Conservation (phyloP, 2,797 vertebrate species). For the Pseudopleuronectes americanus region DNA sequence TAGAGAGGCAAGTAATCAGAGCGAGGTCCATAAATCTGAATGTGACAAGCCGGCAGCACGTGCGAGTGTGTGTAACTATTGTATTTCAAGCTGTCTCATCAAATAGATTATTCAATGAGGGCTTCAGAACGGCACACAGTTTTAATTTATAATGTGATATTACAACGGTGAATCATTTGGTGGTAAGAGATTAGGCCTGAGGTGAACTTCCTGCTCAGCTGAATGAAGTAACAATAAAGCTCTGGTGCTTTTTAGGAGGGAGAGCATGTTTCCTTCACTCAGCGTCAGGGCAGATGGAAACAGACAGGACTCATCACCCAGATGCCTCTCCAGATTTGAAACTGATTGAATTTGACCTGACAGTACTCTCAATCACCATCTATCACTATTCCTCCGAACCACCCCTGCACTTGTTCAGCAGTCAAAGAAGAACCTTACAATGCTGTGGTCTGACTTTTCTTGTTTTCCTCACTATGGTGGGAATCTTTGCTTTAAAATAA, state of each 20-base stretch:
- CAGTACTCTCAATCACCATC: conserved; percentile 49
- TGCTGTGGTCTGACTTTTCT: conserved; percentile 21
- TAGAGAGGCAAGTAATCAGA: conserved; percentile 70
- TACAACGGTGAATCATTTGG: conserved; percentile 21
- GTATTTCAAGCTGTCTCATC: conserved; percentile 49
- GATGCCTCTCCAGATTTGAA: conserved; percentile 53
- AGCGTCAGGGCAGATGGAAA: conserved; percentile 56
- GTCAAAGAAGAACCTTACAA: not conserved
- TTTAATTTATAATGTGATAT: conserved; percentile 41
- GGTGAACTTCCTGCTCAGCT: conserved; percentile 19
- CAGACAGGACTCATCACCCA: conserved; percentile 51
- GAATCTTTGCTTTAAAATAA: not conserved
- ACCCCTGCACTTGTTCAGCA: conserved; percentile 18
- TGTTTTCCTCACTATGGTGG: not conserved
- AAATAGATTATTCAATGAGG: conserved; percentile 56
- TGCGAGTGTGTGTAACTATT: conserved; percentile 35
- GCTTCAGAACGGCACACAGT: conserved; percentile 25
- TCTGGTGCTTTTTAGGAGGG: conserved; percentile 21
- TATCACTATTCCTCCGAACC: conserved; percentile 36
- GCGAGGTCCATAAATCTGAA: conserved; percentile 75
- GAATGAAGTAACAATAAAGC: conserved; percentile 35
- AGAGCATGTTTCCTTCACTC: conserved; percentile 37
- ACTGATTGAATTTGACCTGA: conserved; percentile 59
- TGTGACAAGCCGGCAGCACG: conserved; percentile 52
- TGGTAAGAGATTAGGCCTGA: conserved; percentile 24